Evolutionary conservation across 2,113 vertebrate species (phyloP).

Genomic region (Camarhynchus parvulus): DNA sequence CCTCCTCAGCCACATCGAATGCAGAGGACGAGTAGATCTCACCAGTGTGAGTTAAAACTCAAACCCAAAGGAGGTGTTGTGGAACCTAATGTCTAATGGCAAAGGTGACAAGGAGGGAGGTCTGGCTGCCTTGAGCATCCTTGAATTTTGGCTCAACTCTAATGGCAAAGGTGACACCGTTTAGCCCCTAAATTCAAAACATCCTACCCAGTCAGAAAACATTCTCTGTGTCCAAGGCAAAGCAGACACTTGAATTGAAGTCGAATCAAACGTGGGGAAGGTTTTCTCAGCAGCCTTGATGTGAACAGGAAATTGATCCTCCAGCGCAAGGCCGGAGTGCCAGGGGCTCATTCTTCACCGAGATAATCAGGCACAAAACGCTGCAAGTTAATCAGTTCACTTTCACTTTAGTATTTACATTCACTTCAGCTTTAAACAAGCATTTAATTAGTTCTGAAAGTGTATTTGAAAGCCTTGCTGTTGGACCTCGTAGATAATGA

Average conservation of each 20-base stretch:
- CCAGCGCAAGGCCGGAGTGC: background rate
- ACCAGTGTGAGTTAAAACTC: background rate
- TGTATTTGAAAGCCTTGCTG: background rate
- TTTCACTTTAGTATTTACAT: slow-evolving; percentile 2
- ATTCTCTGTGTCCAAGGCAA: background rate
- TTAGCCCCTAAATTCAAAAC: background rate
- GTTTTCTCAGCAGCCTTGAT: slow-evolving; percentile 31
- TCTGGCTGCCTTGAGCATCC: background rate
- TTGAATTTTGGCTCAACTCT: background rate
- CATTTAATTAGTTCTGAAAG: slow-evolving; percentile 35
- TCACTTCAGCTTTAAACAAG: slow-evolving; percentile 4
- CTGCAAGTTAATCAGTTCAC: background rate
- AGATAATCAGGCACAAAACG: background rate
- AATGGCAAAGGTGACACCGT: background rate
- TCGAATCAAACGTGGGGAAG: background rate
- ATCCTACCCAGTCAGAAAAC: background rate
- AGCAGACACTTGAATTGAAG: background rate
- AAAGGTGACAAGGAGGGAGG: background rate
- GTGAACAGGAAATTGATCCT: slow-evolving; percentile 61
- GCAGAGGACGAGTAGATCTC: background rate
- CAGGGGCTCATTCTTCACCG: slow-evolving; percentile 18
- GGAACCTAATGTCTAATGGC: background rate
- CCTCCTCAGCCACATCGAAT: background rate
- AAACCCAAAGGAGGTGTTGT: rapidly evolving
- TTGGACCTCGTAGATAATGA: background rate